Evolutionary conservation across 53 echinoderm and acorn worm species (phyloP), one percentile per base, ranked within the genome.

Genomic region (Holothuria scabra): DNA sequence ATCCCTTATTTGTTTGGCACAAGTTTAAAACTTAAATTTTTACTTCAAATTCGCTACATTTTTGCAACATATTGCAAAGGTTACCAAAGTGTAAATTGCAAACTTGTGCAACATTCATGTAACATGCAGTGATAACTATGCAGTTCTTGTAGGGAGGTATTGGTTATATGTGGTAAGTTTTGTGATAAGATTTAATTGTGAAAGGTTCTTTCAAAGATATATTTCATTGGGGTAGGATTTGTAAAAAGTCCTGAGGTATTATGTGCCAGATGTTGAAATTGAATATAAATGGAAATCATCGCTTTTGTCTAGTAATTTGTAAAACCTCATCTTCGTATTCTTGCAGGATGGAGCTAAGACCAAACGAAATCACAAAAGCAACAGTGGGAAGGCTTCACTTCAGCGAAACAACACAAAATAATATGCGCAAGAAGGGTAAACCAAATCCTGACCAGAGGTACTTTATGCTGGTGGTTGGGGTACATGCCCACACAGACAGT

Each of bases 341-440:
- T 76, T 52, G 8, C 66, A 97, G 97, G 28, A 83, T 97, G 64
- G 95, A 97, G 49, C 37, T 97, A 22, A 90, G 85, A 19, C 62
- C 87, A 8, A 92, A 95, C 29, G 90, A 95, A 49, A 84, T 95
- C 60, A 93, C 92, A 59, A 97, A 97, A 83, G 92, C 86, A 4
- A 97, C 97, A 3, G 89, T 97, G 1, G 97, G 97, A 0, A 79
- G 97, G 35, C 91, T 97, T 30, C 97, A 97, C 83, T 97, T 95
- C 85, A 97, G 97, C 16, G 97, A 97, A 76, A 97, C 97, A 2
- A 97, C 97, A 1, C 92, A 90, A 24, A 97, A 97, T 83, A 97
- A 97, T 87, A 97, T 97, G 97, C 85, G 97, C 19, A 97, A 97
- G 92, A 97, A 97, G 67, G 97, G 97, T 28, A 97, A 97, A 80